Conservation (phyloP, 1,140 invertebrate genomes). For the Uloborus diversus region DNA sequence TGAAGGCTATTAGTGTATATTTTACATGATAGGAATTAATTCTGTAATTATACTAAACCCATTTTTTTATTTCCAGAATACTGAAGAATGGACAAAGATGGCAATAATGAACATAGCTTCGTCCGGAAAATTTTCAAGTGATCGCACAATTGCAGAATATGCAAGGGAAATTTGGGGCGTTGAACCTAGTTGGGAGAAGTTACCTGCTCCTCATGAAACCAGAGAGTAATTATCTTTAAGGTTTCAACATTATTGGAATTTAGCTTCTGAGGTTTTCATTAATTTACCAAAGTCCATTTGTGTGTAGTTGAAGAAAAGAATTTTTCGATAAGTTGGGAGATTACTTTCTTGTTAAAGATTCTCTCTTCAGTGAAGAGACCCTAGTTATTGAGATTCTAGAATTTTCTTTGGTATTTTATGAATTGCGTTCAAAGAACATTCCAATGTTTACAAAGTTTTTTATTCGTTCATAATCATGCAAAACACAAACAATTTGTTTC, state of each 20-base stretch:
- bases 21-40: neutral
- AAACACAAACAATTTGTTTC: no score
- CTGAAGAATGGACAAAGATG: constrained; percentile 94
- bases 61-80: constrained; percentile 74
- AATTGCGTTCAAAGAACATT: neutral
- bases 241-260: neutral
- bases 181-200: constrained; percentile 87
- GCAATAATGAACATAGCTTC: constrained; percentile 95
- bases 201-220: constrained; percentile 68
- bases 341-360: neutral
- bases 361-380: neutral
- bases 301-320: no score
- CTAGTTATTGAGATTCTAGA: neutral
- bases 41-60: neutral
- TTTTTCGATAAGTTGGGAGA: neutral
- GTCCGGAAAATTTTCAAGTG: constrained; percentile 98
- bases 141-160: constrained; percentile 97
- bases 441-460: neutral
- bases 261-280: neutral
- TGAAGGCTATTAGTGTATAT: neutral
- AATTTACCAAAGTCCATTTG: neutral
- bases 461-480: no score
- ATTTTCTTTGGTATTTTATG: neutral
- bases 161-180: constrained; percentile 96
- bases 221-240: constrained; percentile 1